Evolutionary conservation across 53 echinoderm and acorn worm genomes (phyloP), one percentile per base, ranked within the genome.

Genomic region (Patiria pectinifera): DNA sequence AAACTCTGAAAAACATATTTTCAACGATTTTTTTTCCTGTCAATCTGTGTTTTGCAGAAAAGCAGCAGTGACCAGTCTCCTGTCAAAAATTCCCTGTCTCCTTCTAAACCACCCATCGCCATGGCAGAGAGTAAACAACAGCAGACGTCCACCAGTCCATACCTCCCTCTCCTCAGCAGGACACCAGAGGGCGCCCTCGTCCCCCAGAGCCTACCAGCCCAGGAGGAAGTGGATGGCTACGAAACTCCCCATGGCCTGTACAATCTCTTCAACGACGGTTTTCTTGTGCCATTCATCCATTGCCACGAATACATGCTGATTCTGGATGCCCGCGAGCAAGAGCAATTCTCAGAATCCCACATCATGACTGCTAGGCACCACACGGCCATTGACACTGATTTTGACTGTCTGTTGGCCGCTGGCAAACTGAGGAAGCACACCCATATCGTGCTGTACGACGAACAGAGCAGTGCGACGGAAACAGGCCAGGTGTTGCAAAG

Each of bases 311-410:
- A 94, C 85, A 93, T 98, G 91, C 93, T 96, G 26, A 87, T 98
- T 58, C 22, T 98, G 80, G 98, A 98, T 82, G 85, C 80, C 11
- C 83, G 98, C 61, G 95, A 94, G 25, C 76, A 85, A 35, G 69
- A 58, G 0, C 79, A 76, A 2, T 95, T 80, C 60, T 46, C 48
- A 11, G 78, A 83, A 11, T 59, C 77, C 19, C 98, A 95, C 60
- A 82, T 96, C 69, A 81, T 94, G 15, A 97, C 98, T 10, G 98
- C 96, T 26, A 91, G 95, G 53, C 94, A 89, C 81, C 92, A 94
- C 85, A 93, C 93, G 26, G 95, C 94, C 14, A 93, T 96, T 49
- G 96, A 98, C 80, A 96, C 92, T n/a, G 95, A 97, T 53, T 89
- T 60, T 14, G 96, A 97, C 45, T 96, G 95, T 69, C 92, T 89